Conservation (phyloP, 1,140 invertebrate species). For the Caenorhabditis latens region DNA sequence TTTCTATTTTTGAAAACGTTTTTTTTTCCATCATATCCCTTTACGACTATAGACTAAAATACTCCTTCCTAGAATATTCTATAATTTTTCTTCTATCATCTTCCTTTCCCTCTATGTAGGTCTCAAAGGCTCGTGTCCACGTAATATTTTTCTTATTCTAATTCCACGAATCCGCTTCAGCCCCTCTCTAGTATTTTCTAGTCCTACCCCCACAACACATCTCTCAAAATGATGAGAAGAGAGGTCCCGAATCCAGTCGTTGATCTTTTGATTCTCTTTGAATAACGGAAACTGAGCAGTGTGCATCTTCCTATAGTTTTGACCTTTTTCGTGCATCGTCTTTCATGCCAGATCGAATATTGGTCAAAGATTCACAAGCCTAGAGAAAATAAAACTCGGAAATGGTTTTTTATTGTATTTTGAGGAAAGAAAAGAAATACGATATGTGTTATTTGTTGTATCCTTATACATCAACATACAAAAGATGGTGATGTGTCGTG, state of each 20-base stretch:
- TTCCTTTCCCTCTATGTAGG: neutral
- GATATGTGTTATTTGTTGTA: conserved; percentile 30
- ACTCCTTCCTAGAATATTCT: conserved; percentile 12
- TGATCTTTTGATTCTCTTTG: conserved; percentile 20
- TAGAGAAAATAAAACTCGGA: neutral
- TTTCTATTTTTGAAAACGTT: neutral
- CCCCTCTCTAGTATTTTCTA: neutral
- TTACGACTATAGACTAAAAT: neutral
- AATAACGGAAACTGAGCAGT: neutral
- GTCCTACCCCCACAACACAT: neutral
- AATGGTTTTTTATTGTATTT: neutral
- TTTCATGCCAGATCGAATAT: neutral
- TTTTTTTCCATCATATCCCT: neutral
- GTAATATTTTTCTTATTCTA: conserved; percentile 7
- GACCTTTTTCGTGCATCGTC: neutral
- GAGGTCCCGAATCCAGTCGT: neutral
- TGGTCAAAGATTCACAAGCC: conserved; percentile 5
- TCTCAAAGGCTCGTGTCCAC: neutral
- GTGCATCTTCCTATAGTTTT: neutral
- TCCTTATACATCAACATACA: conserved; percentile 20
- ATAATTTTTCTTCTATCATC: neutral
- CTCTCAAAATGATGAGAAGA: neutral
- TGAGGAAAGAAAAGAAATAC: neutral
- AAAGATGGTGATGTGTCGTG: conserved; percentile 32
- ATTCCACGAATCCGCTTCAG: conserved; percentile 14